These are phyloP conservation scores for Danio kyathit DNA, from an alignment of 2,797 vertebrate genomes.

Conservation along the genomic window DNA sequence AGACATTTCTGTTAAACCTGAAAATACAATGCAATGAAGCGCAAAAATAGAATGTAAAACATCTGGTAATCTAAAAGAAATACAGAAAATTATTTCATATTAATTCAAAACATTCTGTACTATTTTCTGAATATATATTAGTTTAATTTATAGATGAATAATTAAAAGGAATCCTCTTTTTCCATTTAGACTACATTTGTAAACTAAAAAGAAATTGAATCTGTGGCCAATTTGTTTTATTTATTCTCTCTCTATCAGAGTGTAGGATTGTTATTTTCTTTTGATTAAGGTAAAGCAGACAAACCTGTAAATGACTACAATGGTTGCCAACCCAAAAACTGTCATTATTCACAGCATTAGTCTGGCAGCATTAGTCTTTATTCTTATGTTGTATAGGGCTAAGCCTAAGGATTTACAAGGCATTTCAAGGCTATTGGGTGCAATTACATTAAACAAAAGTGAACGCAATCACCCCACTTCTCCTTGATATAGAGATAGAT, in stretches of 20 bases:
- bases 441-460: constrained; percentile 22
- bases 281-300: neutral
- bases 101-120: too few relatives aligned
- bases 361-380: constrained; percentile 6
- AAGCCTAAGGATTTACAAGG: constrained; percentile 32
- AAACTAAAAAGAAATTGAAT: too few relatives aligned
- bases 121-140: too few relatives aligned
- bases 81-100: too few relatives aligned
- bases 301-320: neutral
- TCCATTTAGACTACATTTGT: too few relatives aligned
- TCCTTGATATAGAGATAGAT: constrained; percentile 37
- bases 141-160: too few relatives aligned
- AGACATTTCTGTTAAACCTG: too few relatives aligned
- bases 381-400: constrained; percentile 17
- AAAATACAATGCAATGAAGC: too few relatives aligned
- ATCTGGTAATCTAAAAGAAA: too few relatives aligned
- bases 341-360: constrained; percentile 32
- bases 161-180: too few relatives aligned
- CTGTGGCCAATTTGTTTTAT: neutral
- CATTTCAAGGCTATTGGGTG: constrained; percentile 23
- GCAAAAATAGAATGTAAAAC: too few relatives aligned
- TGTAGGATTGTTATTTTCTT: neutral
- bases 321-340: neutral
- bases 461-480: constrained; percentile 9
- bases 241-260: neutral